These are phyloP conservation scores for Drosophila ercepeae DNA, from an alignment of 1,140 invertebrate genomes.

Conservation along the genomic window DNA sequence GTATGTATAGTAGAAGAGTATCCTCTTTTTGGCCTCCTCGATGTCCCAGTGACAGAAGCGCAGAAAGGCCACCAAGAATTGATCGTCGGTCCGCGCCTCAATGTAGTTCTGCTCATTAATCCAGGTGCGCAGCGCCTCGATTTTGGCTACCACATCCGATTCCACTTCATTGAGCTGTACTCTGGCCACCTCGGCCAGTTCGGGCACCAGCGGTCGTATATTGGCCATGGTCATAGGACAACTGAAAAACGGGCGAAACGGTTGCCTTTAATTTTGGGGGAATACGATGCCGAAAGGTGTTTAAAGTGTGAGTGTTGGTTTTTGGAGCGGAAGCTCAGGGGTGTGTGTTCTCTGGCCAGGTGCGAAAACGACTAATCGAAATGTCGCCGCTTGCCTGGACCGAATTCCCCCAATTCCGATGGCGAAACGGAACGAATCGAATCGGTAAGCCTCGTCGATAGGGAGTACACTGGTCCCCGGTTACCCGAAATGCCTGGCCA, in stretches of 20 bases:
- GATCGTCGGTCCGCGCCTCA: slow-evolving; percentile 85
- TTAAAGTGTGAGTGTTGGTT: neutral
- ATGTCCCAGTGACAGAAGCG: slow-evolving; percentile 88
- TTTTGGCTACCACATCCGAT: slow-evolving; percentile 83
- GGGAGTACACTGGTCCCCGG: slow-evolving; percentile 15
- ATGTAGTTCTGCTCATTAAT: slow-evolving; percentile 87
- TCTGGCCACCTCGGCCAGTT: slow-evolving; percentile 85
- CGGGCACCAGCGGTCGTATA: slow-evolving; percentile 84
- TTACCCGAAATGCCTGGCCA: neutral
- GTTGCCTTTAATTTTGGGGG: slow-evolving; percentile 25
- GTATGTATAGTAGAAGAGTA: slow-evolving; percentile 85
- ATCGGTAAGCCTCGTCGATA: neutral
- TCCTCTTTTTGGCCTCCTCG: slow-evolving; percentile 87
- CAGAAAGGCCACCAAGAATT: slow-evolving; percentile 87
- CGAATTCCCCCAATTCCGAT: neutral
- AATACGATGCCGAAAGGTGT: slow-evolving; percentile 7
- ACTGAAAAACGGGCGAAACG: slow-evolving; percentile 28
- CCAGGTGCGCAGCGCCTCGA: slow-evolving; percentile 86
- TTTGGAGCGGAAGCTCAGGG: neutral
- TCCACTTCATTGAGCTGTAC: slow-evolving; percentile 86
- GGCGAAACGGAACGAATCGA: neutral
- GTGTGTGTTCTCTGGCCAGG: slow-evolving; percentile 35
- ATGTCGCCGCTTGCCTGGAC: slow-evolving; percentile 45
- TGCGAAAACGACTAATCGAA: slow-evolving; percentile 56
- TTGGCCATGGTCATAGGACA: slow-evolving; percentile 71